Percentiles rank a stretch among this genome's conserved stretches.
These are phyloP conservation scores for Macrotis lagotis DNA, from an alignment of 2,113 vertebrate genomes.

Conservation along the genomic window DNA sequence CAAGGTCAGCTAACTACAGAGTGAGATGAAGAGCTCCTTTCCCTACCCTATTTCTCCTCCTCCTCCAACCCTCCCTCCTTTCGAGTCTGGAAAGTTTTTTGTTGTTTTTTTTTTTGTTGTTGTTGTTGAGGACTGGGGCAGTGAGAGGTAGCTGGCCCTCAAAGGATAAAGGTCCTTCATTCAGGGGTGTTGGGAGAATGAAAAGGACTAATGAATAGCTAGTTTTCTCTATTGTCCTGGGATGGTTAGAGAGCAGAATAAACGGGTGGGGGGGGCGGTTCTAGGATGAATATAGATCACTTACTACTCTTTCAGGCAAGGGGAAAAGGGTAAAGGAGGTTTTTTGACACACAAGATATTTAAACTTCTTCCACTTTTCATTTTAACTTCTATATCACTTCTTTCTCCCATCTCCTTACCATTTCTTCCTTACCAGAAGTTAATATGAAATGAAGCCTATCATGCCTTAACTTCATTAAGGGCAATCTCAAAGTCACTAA, in stretches of 20 bases:
- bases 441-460: neutral
- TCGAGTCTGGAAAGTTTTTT: neutral
- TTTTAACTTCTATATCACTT: neutral
- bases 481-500: neutral
- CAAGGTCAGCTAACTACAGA: neutral
- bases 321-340: neutral
- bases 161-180: neutral
- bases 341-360: neutral
- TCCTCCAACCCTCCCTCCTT: neutral
- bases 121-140: neutral
- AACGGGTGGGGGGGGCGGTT: neutral
- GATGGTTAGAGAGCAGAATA: neutral
- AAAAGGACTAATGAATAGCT: neutral
- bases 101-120: too few species aligned
- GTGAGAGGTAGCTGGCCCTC: neutral
- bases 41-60: neutral
- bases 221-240: neutral
- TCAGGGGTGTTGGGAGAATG: neutral
- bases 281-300: neutral
- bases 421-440: neutral
- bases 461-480: neutral
- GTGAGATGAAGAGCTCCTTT: neutral
- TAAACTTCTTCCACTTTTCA: conserved; percentile 1
- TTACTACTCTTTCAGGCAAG: neutral
- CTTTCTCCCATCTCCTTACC: conserved; percentile 25